Percentiles rank a stretch among this genome's conserved stretches.
phyloP scores from a whole-genome alignment of 2,113 vertebrate species.

The Embiotoca jacksoni region DNA sequence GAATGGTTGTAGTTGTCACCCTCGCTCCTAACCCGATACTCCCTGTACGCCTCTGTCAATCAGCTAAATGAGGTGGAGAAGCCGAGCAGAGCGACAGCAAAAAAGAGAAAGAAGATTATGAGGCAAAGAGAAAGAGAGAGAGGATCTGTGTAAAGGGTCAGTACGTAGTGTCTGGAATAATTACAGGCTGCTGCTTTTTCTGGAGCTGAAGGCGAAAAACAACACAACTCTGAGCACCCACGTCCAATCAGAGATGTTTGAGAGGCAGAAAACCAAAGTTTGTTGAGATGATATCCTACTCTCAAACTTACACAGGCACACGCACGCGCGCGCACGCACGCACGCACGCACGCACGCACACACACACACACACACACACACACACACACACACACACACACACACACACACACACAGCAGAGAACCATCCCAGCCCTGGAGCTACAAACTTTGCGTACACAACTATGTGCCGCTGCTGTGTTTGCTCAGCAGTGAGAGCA shows the following conservation, averaged over 20 bases:
- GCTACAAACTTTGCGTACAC: constrained; percentile 80
- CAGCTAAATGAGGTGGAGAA: constrained; percentile 79
- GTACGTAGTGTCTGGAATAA: constrained; percentile 49
- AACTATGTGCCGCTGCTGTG: constrained; percentile 72
- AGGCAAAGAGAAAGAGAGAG: constrained; percentile 53
- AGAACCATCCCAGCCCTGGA: constrained; percentile 80
- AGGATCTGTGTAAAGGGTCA: constrained; percentile 59
- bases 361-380: constrained; percentile 27
- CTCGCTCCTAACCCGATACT: constrained; percentile 73
- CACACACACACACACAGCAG: constrained; percentile 25
- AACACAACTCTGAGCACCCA: constrained; percentile 31
- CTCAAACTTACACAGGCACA: constrained; percentile 14
- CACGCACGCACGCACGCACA: constrained; percentile 35
- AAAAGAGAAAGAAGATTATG: constrained; percentile 57
- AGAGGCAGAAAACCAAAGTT: constrained; percentile 69
- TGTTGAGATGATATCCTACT: constrained; percentile 69
- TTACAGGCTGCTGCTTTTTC: constrained; percentile 51
- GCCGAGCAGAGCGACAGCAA: constrained; percentile 58
- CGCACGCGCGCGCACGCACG: not conserved
- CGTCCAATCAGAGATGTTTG: constrained; percentile 68
- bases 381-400: constrained; percentile 34
- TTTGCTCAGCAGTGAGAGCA: constrained; percentile 79
- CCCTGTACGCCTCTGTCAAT: constrained; percentile 75
- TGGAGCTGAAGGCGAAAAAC: constrained; percentile 46
- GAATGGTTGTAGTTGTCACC: constrained; percentile 66